phyloP scores from a whole-genome alignment of 2,113 vertebrate genomes.

The Austrofundulus limnaeus region DNA sequence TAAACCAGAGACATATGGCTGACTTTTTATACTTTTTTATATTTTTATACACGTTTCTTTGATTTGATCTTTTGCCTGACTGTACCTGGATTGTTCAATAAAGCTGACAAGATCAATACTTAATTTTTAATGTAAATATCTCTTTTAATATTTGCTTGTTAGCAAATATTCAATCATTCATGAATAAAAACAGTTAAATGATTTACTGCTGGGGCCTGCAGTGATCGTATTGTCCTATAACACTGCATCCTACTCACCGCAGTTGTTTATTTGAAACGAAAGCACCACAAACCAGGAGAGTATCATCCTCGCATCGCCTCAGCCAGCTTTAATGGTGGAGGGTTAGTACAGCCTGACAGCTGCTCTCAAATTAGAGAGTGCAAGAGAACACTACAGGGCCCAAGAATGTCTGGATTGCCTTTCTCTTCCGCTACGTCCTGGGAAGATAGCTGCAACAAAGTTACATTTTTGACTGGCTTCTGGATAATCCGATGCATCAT shows the following conservation, averaged over 20 bases:
- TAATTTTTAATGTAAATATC: no score
- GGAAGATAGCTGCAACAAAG: constrained; percentile 61
- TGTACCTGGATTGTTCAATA: no score
- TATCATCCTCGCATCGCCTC: constrained; percentile 34
- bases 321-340: constrained; percentile 71
- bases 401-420: constrained; percentile 72
- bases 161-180: no score
- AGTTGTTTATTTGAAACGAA: constrained; percentile 58
- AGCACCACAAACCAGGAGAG: constrained; percentile 47
- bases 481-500: constrained; percentile 41
- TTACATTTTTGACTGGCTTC: constrained; percentile 42
- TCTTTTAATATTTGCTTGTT: no score
- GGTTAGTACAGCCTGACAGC: constrained; percentile 74
- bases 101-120: no score
- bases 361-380: constrained; percentile 82
- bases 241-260: constrained; percentile 44
- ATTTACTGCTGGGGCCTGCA: constrained; percentile 32
- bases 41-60: no score
- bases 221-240: constrained; percentile 56
- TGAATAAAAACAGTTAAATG: no score
- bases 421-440: constrained; percentile 64
- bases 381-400: constrained; percentile 66
- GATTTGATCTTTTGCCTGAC: no score
- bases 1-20: no score
- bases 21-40: no score